phyloP scores from a whole-genome alignment of 2,888 invertebrate genomes.

The Sabatieria punctata region DNA sequence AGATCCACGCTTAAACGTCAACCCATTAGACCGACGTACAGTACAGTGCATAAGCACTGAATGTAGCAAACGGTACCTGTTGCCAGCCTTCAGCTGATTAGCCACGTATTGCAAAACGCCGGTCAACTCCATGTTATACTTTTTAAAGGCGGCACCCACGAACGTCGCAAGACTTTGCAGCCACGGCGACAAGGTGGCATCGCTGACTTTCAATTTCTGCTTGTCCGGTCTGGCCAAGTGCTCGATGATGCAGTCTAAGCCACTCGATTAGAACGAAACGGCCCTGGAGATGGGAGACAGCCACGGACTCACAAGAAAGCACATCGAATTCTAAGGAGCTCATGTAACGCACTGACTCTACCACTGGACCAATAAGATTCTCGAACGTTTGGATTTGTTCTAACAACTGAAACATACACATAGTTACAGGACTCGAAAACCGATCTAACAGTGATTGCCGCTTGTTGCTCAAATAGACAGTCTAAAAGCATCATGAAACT shows the following conservation, averaged over 20 bases:
- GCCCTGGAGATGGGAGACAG: constrained; percentile 20
- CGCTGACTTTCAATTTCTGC: constrained; percentile 61
- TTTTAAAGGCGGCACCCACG: constrained; percentile 87
- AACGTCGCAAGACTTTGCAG: constrained; percentile 65
- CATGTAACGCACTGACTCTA: constrained; percentile 88
- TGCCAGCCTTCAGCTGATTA: constrained; percentile 84
- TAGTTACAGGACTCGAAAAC: constrained; percentile 3
- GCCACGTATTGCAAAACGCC: constrained; percentile 90
- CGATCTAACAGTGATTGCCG: not conserved
- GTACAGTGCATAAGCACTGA: no score
- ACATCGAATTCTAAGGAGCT: constrained; percentile 89
- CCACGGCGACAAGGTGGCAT: constrained; percentile 60
- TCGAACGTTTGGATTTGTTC: constrained; percentile 77
- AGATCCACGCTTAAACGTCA: constrained; percentile 56
- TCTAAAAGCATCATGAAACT: not conserved
- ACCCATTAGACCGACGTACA: no score
- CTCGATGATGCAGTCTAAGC: constrained; percentile 67
- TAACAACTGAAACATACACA: constrained; percentile 40
- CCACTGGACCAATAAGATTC: constrained; percentile 83
- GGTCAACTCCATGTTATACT: constrained; percentile 84
- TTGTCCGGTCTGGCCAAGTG: constrained; percentile 57
- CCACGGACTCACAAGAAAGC: constrained; percentile 49
- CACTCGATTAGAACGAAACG: constrained; percentile 4
- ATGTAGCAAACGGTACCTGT: constrained; percentile 65
- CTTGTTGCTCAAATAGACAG: not conserved